These are phyloP conservation scores for Atractosteus spatula DNA, from an alignment of 2,113 vertebrate genomes.

Conservation along the genomic window DNA sequence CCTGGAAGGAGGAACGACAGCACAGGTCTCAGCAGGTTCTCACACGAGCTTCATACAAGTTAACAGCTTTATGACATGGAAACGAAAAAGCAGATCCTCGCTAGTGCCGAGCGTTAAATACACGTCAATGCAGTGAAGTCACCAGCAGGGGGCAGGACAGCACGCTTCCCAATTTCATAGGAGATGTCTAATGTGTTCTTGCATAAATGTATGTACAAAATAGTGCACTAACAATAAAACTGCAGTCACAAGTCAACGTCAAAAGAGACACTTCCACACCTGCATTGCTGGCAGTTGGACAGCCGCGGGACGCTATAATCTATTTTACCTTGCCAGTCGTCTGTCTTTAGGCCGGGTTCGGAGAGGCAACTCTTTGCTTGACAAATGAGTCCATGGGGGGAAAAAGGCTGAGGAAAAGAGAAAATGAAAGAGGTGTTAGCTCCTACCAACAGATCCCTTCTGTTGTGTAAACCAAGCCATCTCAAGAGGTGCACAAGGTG, in stretches of 20 bases:
- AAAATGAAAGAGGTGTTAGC: neutral
- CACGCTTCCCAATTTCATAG: too few species aligned
- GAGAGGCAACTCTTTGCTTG: slow-evolving; percentile 7
- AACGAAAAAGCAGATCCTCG: too few species aligned
- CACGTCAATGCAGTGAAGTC: too few species aligned
- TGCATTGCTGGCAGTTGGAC: neutral
- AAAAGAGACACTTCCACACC: neutral
- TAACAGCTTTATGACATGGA: neutral
- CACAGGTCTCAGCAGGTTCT: too few species aligned
- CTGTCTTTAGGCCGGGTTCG: slow-evolving; percentile 35
- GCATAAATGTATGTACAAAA: too few species aligned
- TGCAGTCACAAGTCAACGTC: too few species aligned
- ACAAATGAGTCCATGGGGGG: slow-evolving; percentile 29
- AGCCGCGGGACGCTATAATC: neutral
- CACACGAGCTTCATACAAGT: neutral
- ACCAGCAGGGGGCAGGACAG: too few species aligned
- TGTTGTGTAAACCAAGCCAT: neutral
- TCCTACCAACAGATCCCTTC: neutral
- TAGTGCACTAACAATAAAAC: too few species aligned
- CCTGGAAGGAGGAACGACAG: slow-evolving; percentile 13
- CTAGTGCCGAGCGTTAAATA: too few species aligned
- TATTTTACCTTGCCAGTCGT: slow-evolving; percentile 27
- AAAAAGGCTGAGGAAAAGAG: slow-evolving; percentile 17
- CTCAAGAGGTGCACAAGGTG: neutral
- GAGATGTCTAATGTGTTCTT: too few species aligned